Percentiles rank a stretch among this genome's conserved stretches.
Evolutionary conservation across 2,113 vertebrate genomes (phyloP).

Genomic region (Chunga burmeisteri): DNA sequence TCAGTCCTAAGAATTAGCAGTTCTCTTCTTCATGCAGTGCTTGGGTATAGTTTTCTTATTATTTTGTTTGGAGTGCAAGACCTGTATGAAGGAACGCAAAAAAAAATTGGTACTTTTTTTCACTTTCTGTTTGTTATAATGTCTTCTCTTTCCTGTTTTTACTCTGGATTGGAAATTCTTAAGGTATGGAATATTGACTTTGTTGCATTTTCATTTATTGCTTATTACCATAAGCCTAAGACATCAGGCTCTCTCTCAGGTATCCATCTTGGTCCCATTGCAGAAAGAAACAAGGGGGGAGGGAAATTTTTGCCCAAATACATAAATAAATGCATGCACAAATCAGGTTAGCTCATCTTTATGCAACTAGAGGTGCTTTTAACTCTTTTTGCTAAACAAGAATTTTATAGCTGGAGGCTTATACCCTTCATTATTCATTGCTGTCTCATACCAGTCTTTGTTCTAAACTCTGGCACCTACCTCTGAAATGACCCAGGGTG

Average conservation of each 20-base stretch:
- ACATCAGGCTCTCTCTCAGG: not conserved
- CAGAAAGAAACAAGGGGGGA: not conserved
- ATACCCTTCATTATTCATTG: not conserved
- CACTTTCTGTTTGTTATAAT: not conserved
- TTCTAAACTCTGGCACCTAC: not conserved
- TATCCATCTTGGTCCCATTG: not conserved
- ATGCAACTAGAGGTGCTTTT: not conserved
- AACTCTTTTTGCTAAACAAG: not conserved
- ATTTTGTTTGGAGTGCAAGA: not conserved
- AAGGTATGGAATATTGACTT: not conserved
- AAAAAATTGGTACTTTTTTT: not conserved
- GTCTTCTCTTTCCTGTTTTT: not conserved
- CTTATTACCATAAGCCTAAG: not conserved
- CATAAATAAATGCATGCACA: not conserved
- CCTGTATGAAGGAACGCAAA: not conserved
- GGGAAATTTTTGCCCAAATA: not conserved
- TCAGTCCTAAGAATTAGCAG: not conserved
- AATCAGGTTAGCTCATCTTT: not conserved
- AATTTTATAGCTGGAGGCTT: not conserved
- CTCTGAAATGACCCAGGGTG: not conserved
- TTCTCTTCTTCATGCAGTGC: not conserved
- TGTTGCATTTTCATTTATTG: not conserved
- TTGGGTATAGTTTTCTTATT: not conserved
- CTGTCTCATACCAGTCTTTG: not conserved
- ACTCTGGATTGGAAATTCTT: not conserved